Percentiles rank a stretch among this genome's conserved stretches.
These are phyloP conservation scores for Carlito syrichta DNA, from an alignment of 2,113 vertebrate species.

Conservation along the genomic window DNA sequence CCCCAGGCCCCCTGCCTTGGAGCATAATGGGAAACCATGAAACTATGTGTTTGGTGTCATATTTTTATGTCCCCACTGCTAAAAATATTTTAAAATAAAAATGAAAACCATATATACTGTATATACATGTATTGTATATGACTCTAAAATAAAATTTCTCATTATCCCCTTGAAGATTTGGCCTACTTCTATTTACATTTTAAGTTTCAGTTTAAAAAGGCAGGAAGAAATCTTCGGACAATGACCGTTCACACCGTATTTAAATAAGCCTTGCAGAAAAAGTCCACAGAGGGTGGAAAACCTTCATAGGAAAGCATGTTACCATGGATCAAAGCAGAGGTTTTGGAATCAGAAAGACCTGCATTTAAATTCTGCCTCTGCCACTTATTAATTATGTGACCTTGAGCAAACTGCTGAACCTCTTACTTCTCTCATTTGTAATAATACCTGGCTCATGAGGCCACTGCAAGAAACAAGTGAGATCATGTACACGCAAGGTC, in stretches of 20 bases:
- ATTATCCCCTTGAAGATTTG: not conserved
- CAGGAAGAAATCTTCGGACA: not conserved
- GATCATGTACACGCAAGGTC: too few relatives aligned
- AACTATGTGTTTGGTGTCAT: not conserved
- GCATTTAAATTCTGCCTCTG: conserved; percentile 1
- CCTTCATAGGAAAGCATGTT: not conserved
- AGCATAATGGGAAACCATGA: not conserved
- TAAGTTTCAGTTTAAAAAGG: conserved; percentile 6
- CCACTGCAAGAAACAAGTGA: not conserved
- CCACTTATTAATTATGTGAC: not conserved
- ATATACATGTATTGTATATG: not conserved
- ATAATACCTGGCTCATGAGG: not conserved
- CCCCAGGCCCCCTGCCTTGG: not conserved
- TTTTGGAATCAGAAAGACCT: not conserved
- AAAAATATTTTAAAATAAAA: conserved; percentile 28
- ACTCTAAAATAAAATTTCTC: not conserved
- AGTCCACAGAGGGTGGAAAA: not conserved
- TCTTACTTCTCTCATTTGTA: not conserved
- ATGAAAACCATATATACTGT: not conserved
- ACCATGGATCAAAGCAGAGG: not conserved
- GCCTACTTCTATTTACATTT: not conserved
- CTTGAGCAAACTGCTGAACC: not conserved
- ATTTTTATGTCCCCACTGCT: not conserved
- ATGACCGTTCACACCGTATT: not conserved
- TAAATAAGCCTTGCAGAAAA: not conserved